Percentiles rank a stretch among this genome's conserved stretches.
These are phyloP conservation scores for Proterorhinus semilunaris DNA, from an alignment of 2,113 vertebrate genomes.

Conservation along the genomic window DNA sequence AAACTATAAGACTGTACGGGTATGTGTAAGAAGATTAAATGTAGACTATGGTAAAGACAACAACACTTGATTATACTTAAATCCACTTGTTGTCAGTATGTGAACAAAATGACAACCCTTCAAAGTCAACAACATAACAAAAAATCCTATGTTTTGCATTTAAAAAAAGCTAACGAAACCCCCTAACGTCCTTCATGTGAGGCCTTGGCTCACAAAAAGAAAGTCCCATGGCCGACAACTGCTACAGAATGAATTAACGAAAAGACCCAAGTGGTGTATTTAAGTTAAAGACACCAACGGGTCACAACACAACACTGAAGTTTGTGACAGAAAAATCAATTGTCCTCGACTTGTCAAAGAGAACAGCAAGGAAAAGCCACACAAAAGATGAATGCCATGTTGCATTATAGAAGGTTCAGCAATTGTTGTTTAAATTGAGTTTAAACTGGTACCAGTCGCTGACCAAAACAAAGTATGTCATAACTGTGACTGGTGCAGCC, in stretches of 20 bases:
- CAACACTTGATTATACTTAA: neutral
- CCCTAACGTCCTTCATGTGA: constrained; percentile 36
- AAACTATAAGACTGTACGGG: too few species aligned
- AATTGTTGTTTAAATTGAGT: neutral
- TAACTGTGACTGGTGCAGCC: constrained; percentile 22
- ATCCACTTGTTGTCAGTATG: neutral
- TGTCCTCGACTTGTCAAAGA: too few species aligned
- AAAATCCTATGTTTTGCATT: too few species aligned
- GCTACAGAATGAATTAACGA: constrained; percentile 2
- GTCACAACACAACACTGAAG: neutral
- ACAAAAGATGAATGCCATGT: neutral
- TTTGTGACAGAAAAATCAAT: neutral
- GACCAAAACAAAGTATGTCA: constrained; percentile 9
- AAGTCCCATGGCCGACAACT: constrained; percentile 49
- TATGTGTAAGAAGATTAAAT: too few species aligned
- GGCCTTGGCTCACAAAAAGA: constrained; percentile 18
- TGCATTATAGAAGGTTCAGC: neutral
- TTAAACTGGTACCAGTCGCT: constrained; percentile 10
- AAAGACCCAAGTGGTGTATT: neutral
- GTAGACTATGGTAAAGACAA: too few species aligned
- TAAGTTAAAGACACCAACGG: neutral
- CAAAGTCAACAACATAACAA: too few species aligned
- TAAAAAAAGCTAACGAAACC: too few species aligned
- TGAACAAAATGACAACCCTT: neutral
- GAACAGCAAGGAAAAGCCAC: neutral